These are phyloP conservation scores for Drosophila infuscata DNA, from an alignment of 2,888 invertebrate species.

Conservation along the genomic window DNA sequence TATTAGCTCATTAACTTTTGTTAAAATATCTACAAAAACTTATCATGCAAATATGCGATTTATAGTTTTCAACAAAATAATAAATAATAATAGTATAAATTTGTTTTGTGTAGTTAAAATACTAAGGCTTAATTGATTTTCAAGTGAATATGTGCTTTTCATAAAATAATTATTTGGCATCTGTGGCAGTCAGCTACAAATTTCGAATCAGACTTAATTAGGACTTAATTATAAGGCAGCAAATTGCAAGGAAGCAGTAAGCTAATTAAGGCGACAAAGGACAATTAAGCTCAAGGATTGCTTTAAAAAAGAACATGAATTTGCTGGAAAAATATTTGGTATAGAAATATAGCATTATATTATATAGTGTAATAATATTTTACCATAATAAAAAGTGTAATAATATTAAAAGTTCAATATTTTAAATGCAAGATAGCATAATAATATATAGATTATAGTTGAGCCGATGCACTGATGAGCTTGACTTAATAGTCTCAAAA, in stretches of 20 bases:
- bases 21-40: not conserved
- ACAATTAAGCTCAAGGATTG: not conserved
- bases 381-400: not conserved
- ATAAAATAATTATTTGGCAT: not conserved
- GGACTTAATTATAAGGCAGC: constrained; percentile 10
- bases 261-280: not conserved
- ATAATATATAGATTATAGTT: not conserved
- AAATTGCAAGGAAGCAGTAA: constrained; percentile 3
- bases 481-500: constrained; percentile 8
- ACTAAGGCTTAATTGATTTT: not conserved
- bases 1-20: not conserved
- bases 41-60: not conserved
- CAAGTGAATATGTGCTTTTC: not conserved
- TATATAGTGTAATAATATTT: not conserved
- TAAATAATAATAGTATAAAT: not conserved
- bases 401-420: too few relatives aligned
- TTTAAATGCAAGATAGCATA: too few relatives aligned
- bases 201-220: constrained; percentile 15
- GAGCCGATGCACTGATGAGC: not conserved
- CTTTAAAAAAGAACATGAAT: not conserved
- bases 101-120: not conserved
- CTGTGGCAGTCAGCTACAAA: not conserved
- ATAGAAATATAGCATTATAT: not conserved
- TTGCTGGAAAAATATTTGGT: not conserved
- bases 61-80: not conserved